Evolutionary conservation across 2,888 invertebrate genomes (phyloP).

Genomic region (Sarcophaga subvicina): DNA sequence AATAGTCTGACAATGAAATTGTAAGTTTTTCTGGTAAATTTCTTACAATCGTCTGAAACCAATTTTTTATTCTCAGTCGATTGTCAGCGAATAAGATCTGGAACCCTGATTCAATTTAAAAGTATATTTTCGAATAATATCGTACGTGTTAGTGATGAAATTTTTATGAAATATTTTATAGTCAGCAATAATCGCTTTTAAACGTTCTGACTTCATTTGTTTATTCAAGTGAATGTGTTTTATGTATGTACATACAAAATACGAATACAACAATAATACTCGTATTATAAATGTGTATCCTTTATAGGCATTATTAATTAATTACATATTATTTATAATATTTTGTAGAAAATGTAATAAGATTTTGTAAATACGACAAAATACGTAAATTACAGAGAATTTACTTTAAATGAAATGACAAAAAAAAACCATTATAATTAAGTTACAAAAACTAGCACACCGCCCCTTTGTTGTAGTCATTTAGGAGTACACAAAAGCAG

Average conservation of each 20-base stretch:
- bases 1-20: too few relatives aligned
- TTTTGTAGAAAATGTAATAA: slow-evolving; percentile 22
- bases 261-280: too few relatives aligned
- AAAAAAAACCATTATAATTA: slow-evolving; percentile 12
- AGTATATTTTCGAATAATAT: not conserved
- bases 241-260: slow-evolving; percentile 20
- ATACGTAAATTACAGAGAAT: slow-evolving; percentile 49
- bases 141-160: not conserved
- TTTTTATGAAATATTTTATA: not conserved
- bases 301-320: slow-evolving; percentile 39
- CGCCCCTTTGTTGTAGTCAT: not conserved
- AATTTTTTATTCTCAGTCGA: too few relatives aligned
- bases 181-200: not conserved
- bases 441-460: not conserved
- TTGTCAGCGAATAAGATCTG: too few relatives aligned
- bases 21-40: too few relatives aligned
- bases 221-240: slow-evolving; percentile 42
- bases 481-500: not conserved
- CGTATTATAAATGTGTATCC: slow-evolving; percentile 22
- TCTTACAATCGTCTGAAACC: too few relatives aligned
- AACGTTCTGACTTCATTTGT: slow-evolving; percentile 10
- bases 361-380: slow-evolving; percentile 41
- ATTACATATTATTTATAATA: not conserved
- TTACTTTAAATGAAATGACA: slow-evolving; percentile 38
- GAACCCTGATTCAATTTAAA: not conserved